Conservation (phyloP, 2,797 vertebrate genomes). For the Arrhamphus sclerolepis region DNA sequence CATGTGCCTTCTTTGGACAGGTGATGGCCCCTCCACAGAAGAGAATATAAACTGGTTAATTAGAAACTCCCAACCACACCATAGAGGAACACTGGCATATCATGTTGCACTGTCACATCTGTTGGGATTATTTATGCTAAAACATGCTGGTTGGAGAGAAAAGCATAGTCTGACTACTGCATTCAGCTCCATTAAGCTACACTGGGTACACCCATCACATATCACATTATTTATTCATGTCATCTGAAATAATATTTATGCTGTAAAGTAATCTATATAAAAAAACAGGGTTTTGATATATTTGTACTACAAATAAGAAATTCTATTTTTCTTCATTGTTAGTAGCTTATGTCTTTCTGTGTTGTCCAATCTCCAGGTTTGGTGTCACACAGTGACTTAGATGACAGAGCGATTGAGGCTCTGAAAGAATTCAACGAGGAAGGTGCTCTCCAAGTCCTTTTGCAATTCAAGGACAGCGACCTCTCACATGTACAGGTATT, state of each 20-base stretch:
- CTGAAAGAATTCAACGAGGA: constrained; percentile 99
- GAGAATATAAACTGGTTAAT: constrained; percentile 71
- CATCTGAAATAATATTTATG: not conserved
- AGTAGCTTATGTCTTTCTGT: constrained; percentile 32
- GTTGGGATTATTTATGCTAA: constrained; percentile 77
- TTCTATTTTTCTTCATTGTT: no score
- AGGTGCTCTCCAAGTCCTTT: constrained; percentile 96
- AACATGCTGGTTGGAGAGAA: constrained; percentile 46
- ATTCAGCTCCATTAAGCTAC: constrained; percentile 36
- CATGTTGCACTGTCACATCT: constrained; percentile 77
- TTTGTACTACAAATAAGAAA: no score
- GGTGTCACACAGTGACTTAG: constrained; percentile 99
- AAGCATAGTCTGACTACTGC: constrained; percentile 45
- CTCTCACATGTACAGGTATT: constrained; percentile 99
- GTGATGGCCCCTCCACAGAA: constrained; percentile 73
- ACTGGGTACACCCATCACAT: constrained; percentile 9
- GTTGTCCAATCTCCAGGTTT: constrained; percentile 82
- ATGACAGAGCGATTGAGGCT: constrained; percentile 98
- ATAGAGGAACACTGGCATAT: constrained; percentile 64
- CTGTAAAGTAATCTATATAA: not conserved
- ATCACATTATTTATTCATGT: constrained; percentile 11
- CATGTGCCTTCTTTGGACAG: constrained; percentile 78
- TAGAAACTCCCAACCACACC: constrained; percentile 64
- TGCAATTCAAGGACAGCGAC: constrained; percentile 99
- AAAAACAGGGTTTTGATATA: no score